Evolutionary conservation across 2,888 invertebrate species (phyloP), one percentile per base, ranked within the genome.

Genomic region (Leptopilina myrica): DNA sequence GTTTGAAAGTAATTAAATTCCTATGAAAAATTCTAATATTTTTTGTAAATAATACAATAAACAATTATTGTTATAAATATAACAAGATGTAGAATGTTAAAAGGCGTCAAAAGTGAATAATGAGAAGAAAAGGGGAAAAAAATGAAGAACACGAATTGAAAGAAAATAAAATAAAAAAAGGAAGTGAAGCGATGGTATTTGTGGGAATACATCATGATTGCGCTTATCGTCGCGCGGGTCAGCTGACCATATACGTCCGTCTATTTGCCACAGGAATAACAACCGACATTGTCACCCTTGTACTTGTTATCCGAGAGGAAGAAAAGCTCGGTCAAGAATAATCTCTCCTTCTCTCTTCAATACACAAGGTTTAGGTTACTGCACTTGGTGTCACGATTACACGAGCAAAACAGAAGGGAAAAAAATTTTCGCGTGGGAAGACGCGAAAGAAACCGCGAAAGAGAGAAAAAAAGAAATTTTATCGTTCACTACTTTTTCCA

Each of bases 331-430:
- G 83, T 82, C 77, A 85, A 82, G 87, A 87, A 86, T 84, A 84
- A 83, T 85, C 81, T 77, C 80, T 64, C 6, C n/a, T 11, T 20
- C 53, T 40, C 75, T 69, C 75, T 69, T 79, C 62, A 62, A 81
- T 79, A 84, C 87, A 87, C 87, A 87, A 87, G 87, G 86, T 87
- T 87, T 87, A 87, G 85, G 85, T 87, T 87, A 86, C 81, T 78
- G 77, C 77, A 67, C 79, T 73, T 73, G 46, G 49, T 67, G 73
- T 73, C 73, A 56, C 73, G 73, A 56, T 53, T 73, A 73, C 56
- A 73, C 53, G 56, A 73, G 56, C 73, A 73, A 73, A 73, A 73
- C 73, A 73, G 56, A 73, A 73, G 69, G 67, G 56, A 82, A 79
- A 80, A 80, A 53, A 62, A 49, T 33, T 2, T 49, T 9, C 64